Conservation (phyloP, 2,113 vertebrate species). For the human (Homo sapiens) region DNA sequence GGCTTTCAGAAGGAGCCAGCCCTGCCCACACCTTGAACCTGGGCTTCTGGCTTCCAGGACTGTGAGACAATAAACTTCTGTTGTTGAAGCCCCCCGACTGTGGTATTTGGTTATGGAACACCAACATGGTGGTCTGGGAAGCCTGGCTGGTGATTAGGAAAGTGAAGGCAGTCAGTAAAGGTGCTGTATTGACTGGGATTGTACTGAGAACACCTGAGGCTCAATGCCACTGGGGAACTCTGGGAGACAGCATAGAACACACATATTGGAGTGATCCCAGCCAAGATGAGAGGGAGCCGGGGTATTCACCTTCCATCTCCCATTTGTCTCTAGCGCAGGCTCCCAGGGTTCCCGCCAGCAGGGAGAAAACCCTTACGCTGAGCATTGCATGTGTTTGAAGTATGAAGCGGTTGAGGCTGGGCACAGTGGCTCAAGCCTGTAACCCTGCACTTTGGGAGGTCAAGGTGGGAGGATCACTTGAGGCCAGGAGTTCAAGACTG, state of each 20-base stretch:
- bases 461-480: too few relatives aligned
- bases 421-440: too few relatives aligned
- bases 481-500: too few relatives aligned
- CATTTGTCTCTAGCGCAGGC: background rate
- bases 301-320: background rate
- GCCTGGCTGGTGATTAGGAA: background rate
- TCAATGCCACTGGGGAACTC: too few relatives aligned
- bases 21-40: background rate
- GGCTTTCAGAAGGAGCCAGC: background rate
- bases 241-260: background rate
- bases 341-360: background rate
- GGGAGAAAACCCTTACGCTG: fast-evolving
- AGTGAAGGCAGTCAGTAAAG: background rate
- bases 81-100: background rate
- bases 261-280: background rate
- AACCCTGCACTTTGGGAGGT: too few relatives aligned
- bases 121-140: background rate
- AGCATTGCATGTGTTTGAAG: too few relatives aligned
- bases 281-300: too few relatives aligned
- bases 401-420: background rate
- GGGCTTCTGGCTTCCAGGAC: background rate
- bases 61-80: background rate
- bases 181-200: too few relatives aligned
- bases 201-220: too few relatives aligned
- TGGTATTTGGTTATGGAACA: background rate